Evolutionary conservation across 1,140 invertebrate genomes (phyloP), one percentile per base, ranked within the genome.

Genomic region (Tribolium madens): DNA sequence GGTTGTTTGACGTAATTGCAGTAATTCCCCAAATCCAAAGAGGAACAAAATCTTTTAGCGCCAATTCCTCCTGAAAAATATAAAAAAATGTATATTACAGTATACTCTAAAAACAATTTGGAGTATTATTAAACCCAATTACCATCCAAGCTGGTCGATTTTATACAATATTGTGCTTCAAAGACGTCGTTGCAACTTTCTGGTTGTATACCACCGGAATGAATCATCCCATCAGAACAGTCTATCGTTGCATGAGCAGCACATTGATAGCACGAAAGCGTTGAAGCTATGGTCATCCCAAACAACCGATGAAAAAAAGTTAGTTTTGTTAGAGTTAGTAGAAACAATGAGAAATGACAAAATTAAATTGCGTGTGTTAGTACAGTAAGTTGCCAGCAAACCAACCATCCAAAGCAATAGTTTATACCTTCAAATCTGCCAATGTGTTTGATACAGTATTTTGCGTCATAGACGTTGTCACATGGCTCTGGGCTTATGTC

Each of bases 401-500:
- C 6, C 42, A 46, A 26, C 33, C 36, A 21, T 4, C 18, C 1
- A 21, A 21, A 21, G n/a, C 9, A 42, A 36, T 69, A 70, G 12
- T 15, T 4, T 13, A 87, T 90, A 97, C 96, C 97, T 93, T 97
- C 96, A 85, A 93, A 98, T 83, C 97, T 90, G 73, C 97, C 97
- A 74, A 95, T 94, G 81, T 96, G 94, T 90, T 99, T 99, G 76
- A 98, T 92, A 87, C 97, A 98, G 87, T 93, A 98, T 80, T 92
- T 89, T 5, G 95, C 95, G 81, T 91, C 91, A 83, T 94, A 93
- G 78, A 98, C 93, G 79, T 90, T 87, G 79, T 92, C 89, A 84
- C 97, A 98, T 47, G 92, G 87, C 69, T 89, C 86, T 18, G 93
- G 91, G 78, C 89, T 83, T 81, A 95, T 87, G 80, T 92, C 91